These are phyloP conservation scores for Brachyopa scutellaris DNA, from an alignment of 2,888 invertebrate species.

Conservation along the genomic window DNA sequence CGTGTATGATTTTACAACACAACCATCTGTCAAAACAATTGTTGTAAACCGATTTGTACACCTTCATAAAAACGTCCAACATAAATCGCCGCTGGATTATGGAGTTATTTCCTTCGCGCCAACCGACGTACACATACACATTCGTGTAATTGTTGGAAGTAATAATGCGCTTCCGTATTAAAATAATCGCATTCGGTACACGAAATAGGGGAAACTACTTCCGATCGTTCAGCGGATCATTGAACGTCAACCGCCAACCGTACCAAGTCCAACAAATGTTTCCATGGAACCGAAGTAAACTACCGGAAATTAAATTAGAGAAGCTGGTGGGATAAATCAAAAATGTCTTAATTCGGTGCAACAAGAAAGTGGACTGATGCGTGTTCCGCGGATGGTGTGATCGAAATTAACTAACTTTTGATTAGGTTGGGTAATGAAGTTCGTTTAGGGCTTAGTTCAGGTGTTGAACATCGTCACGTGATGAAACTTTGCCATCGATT, in stretches of 20 bases:
- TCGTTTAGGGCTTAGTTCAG: conserved; percentile 20
- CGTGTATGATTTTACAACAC: conserved; percentile 11
- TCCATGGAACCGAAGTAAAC: conserved; percentile 26
- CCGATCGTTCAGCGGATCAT: conserved; percentile 55
- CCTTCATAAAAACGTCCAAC: conserved; percentile 38
- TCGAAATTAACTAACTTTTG: conserved; percentile 31
- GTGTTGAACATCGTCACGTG: neutral
- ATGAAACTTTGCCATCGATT: conserved; percentile 10
- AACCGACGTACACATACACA: neutral
- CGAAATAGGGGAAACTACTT: conserved; percentile 50
- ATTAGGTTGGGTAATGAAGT: conserved; percentile 28
- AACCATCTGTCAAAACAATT: conserved; percentile 53
- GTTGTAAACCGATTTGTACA: conserved; percentile 50
- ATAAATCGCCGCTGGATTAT: conserved; percentile 36
- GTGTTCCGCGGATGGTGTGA: conserved; percentile 8
- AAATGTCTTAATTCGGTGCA: conserved; percentile 57
- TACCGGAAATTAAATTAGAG: conserved; percentile 67
- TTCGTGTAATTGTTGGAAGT: conserved; percentile 41
- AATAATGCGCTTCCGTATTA: conserved; percentile 62
- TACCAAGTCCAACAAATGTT: conserved; percentile 38
- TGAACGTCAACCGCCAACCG: conserved; percentile 28
- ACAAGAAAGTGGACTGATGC: conserved; percentile 7
- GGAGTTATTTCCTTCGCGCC: conserved; percentile 4
- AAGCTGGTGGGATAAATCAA: conserved; percentile 42
- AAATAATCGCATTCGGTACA: conserved; percentile 55